Conservation (phyloP, 2,113 vertebrate species). For the Pantherophis guttatus region DNA sequence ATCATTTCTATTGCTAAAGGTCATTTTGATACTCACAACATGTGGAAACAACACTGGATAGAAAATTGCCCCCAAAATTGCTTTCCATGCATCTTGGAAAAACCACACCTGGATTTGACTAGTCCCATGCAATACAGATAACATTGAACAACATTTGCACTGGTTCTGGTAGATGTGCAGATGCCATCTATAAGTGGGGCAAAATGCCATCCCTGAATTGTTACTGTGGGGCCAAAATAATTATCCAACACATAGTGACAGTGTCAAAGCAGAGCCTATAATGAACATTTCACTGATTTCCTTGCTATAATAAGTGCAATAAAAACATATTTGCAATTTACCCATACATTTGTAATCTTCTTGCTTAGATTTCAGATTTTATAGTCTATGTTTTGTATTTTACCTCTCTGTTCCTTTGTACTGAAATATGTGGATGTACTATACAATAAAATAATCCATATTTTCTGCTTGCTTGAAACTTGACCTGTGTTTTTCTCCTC, state of each 20-base stretch:
- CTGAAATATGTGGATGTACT: neutral
- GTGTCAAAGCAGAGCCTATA: neutral
- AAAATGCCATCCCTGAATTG: neutral
- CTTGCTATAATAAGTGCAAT: neutral
- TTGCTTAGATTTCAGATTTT: neutral
- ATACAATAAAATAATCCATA: neutral
- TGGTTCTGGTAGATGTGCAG: neutral
- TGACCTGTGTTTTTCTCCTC: neutral
- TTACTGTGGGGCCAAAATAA: neutral
- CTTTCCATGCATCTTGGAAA: neutral
- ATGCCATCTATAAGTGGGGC: neutral
- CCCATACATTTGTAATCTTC: neutral
- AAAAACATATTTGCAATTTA: neutral
- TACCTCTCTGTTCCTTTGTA: neutral
- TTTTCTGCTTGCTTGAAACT: neutral
- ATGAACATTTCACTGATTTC: neutral
- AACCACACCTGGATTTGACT: neutral
- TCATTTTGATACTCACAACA: no score
- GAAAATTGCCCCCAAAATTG: no score
- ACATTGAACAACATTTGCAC: neutral
- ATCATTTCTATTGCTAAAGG: no score
- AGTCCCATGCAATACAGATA: neutral
- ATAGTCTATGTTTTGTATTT: neutral
- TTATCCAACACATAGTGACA: neutral
- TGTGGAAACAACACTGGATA: no score